phyloP scores from a whole-genome alignment of 2,797 vertebrate species.

The Melanotaenia boesemani region DNA sequence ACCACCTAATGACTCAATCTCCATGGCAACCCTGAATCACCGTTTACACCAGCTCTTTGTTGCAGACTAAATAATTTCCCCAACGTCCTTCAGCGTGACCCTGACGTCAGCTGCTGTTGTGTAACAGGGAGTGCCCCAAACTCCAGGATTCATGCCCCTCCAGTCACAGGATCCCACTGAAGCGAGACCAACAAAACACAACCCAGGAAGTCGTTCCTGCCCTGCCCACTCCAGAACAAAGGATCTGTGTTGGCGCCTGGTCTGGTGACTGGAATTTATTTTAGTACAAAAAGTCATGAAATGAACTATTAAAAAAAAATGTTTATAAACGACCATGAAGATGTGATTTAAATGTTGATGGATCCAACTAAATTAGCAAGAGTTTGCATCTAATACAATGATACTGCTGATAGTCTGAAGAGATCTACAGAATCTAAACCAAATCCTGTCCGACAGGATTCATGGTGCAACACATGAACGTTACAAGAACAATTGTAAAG shows the following conservation, averaged over 20 bases:
- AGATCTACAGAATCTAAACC: too few species aligned
- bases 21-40: conserved; percentile 43
- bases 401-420: too few species aligned
- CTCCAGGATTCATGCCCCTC: not conserved
- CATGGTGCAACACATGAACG: not conserved
- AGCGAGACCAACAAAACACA: too few species aligned
- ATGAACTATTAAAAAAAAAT: not conserved
- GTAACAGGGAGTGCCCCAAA: conserved; percentile 2
- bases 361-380: too few species aligned
- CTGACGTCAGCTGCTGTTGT: conserved; percentile 35
- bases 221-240: not conserved
- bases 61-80: conserved; percentile 20
- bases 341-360: too few species aligned
- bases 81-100: not conserved
- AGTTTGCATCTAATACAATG: too few species aligned
- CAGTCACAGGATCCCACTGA: too few species aligned
- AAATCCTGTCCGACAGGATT: not conserved
- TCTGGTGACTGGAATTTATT: too few species aligned
- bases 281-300: not conserved
- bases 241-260: not conserved
- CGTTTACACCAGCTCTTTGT: conserved; percentile 24
- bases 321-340: too few species aligned
- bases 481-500: not conserved
- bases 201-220: not conserved
- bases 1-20: conserved; percentile 26